phyloP scores from a whole-genome alignment of 2,113 vertebrate species.

The Neogale vison region DNA sequence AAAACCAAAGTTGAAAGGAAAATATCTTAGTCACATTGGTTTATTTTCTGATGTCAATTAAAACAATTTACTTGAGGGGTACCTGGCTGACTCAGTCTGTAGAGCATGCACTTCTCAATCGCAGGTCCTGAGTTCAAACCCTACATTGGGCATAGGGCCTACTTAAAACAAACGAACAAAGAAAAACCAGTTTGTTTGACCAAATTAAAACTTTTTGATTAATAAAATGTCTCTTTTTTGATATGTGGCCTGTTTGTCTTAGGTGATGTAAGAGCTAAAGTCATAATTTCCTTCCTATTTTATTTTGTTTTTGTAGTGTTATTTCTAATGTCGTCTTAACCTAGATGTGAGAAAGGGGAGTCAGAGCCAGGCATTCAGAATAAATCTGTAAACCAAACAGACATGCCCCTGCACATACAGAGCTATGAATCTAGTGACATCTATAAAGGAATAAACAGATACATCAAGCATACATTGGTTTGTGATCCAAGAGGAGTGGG shows the following conservation, averaged over 20 bases:
- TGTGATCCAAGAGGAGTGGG: not conserved
- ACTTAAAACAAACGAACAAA: not conserved
- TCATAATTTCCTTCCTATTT: not conserved
- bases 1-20: not conserved
- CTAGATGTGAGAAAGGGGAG: not conserved
- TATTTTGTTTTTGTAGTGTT: not conserved
- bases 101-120: not conserved
- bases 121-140: not conserved
- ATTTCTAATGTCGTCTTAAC: not conserved
- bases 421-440: not conserved
- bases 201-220: not conserved
- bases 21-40: not conserved
- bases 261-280: not conserved
- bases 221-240: not conserved
- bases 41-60: not conserved
- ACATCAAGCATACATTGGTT: not conserved
- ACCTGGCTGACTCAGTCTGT: not conserved
- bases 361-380: not conserved
- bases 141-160: not conserved
- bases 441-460: not conserved
- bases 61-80: not conserved
- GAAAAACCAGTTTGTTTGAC: not conserved
- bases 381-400: not conserved
- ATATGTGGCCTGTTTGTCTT: not conserved
- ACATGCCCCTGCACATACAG: not conserved